These are phyloP conservation scores for Paedocypris sp. DNA, from an alignment of 2,113 vertebrate genomes.

Conservation along the genomic window DNA sequence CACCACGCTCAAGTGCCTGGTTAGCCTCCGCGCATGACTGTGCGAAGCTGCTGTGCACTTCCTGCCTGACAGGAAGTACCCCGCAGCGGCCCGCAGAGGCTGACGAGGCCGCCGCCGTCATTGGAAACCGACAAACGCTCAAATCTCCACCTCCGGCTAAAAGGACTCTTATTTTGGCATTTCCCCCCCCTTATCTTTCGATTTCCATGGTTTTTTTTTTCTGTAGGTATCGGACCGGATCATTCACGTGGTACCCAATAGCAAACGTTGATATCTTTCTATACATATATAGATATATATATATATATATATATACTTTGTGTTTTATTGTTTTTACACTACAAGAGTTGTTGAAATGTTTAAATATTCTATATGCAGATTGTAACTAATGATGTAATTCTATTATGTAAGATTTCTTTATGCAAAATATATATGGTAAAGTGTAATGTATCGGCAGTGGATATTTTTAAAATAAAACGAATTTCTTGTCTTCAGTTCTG, in stretches of 20 bases:
- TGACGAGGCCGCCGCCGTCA: not conserved
- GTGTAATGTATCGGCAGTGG: slow-evolving; percentile 97
- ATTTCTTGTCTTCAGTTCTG: slow-evolving; percentile 57
- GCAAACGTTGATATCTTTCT: not conserved
- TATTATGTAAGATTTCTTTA: slow-evolving; percentile 97
- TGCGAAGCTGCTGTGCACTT: not conserved
- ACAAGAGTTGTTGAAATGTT: slow-evolving; percentile 68
- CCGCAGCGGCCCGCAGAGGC: not conserved
- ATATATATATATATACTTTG: slow-evolving; percentile 67
- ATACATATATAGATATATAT: slow-evolving; percentile 28
- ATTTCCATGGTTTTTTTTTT: slow-evolving; percentile 1
- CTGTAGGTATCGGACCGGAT: slow-evolving; percentile 25
- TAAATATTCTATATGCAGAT: slow-evolving; percentile 84
- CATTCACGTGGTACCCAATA: slow-evolving; percentile 1
- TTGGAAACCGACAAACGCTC: not conserved
- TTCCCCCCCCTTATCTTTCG: not conserved
- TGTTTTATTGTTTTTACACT: slow-evolving; percentile 84
- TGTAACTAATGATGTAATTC: slow-evolving; percentile 96
- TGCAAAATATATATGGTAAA: slow-evolving; percentile 91
- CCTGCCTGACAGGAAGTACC: not conserved
- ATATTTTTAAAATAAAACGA: slow-evolving; percentile 96
- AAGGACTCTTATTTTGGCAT: slow-evolving; percentile 8
- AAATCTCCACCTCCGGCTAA: not conserved
- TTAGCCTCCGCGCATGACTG: no score
- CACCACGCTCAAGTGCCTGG: no score